Evolutionary conservation across 2,797 vertebrate genomes (phyloP), one percentile per base, ranked within the genome.

Genomic region (Nyctalus aviator): DNA sequence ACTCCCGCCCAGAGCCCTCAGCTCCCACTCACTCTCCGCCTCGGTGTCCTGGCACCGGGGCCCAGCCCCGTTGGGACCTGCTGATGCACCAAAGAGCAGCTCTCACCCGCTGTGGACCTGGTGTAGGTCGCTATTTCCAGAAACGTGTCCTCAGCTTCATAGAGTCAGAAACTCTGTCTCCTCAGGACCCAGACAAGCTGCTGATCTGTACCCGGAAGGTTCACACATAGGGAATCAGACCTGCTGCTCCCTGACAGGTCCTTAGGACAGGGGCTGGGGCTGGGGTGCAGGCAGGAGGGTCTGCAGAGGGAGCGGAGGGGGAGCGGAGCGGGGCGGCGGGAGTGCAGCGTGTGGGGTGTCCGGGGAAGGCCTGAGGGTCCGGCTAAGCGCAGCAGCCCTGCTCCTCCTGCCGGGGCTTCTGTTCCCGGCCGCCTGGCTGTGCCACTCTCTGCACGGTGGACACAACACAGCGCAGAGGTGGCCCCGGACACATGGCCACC

Each of bases 301-400:
- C 25, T 0, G 2, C 0, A 21, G 73, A 6, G 35, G 41, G 62
- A 41, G 11, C 2, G 3, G 41, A 41, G 66, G 41, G 53, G 15
- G 27, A 72, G 1, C 83, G 2, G 1, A 41, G 20, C 3, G 13
- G n/a, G n/a, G 18, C 11, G 27, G 18, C 41, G 5, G 53, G 37
- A 18, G 18, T 62, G 46, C 59, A 4, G 12, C 15, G 4, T 0
- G 0, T 0, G 8, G 18, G 6, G 15, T 18, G 21, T 27, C 64
- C 32, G n/a, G n/a, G 3, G 9, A 50, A 41, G 50, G 18, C 30
- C 78, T 12, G 25, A 2, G 44, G 53, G 35, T 4, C 59, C 4
- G 2, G 50, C 71, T 23, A 0, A 7, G 84, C 17, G 50, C 30
- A 2, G 57, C 11, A 13, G 25, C 25, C 12, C 46, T n/a, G 71